These are phyloP conservation scores for Magallana gigas DNA, from an alignment of 1,140 invertebrate species.

Conservation along the genomic window DNA sequence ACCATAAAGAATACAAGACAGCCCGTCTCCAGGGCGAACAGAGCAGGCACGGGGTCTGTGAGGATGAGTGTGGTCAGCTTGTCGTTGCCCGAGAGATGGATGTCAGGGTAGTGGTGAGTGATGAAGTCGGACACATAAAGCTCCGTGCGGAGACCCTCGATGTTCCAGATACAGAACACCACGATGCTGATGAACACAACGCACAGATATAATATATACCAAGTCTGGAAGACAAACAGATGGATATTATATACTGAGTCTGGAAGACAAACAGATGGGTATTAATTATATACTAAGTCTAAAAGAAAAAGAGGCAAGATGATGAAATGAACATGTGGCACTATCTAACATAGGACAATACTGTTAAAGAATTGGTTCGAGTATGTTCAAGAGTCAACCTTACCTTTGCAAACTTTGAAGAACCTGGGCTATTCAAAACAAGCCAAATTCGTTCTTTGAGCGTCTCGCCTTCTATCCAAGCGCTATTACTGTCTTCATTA, in stretches of 20 bases:
- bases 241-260: conserved; percentile 45
- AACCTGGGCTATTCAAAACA: conserved; percentile 53
- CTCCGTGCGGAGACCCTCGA: conserved; percentile 29
- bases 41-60: conserved; percentile 43
- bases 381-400: background rate
- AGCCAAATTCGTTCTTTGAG: conserved; percentile 97
- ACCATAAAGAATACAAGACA: conserved; percentile 43
- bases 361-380: background rate
- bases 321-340: no score
- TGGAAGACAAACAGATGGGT: conserved; percentile 1
- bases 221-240: conserved; percentile 30
- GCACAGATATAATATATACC: conserved; percentile 47
- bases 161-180: conserved; percentile 47
- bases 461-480: conserved; percentile 85
- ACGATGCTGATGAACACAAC: conserved; percentile 51
- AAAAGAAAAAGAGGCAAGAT: background rate
- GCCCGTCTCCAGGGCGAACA: conserved; percentile 30
- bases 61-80: conserved; percentile 45
- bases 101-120: conserved; percentile 40
- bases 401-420: conserved; percentile 58
- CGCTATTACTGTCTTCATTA: conserved; percentile 81
- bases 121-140: conserved; percentile 47
- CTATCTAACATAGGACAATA: background rate
- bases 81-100: conserved; percentile 28
- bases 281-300: conserved; percentile 44